A percentile compares a stretch with the other conserved stretches of the same genome.
These are phyloP conservation scores for Plemyria rubiginata DNA, from an alignment of 2,888 invertebrate species.

Conservation along the genomic window DNA sequence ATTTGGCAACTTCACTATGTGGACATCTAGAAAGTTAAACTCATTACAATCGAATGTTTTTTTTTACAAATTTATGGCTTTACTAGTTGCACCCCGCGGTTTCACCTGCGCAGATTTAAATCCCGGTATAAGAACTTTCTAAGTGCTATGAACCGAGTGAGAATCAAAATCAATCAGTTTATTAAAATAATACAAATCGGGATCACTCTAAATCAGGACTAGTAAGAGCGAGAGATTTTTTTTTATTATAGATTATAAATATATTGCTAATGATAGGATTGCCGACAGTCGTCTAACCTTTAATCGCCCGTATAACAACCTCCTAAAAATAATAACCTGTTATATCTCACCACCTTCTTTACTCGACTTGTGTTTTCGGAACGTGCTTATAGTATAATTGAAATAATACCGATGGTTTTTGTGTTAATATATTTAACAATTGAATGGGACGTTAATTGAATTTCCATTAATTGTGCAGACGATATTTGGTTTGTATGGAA, in stretches of 20 bases:
- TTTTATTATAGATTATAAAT: too few relatives aligned
- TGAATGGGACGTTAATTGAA: constrained; percentile 20
- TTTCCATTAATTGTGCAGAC: constrained; percentile 14
- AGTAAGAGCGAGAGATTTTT: too few relatives aligned
- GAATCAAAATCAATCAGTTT: too few relatives aligned
- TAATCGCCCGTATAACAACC: constrained; percentile 10
- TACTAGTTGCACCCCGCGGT: too few relatives aligned
- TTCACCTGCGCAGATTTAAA: too few relatives aligned
- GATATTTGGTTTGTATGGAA: constrained; percentile 8
- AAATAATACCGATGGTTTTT: constrained; percentile 24
- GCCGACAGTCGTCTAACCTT: background rate
- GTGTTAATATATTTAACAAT: constrained; percentile 21
- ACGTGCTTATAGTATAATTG: constrained; percentile 34
- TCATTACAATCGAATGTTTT: too few relatives aligned
- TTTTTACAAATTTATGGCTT: too few relatives aligned
- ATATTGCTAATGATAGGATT: background rate
- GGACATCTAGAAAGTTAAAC: too few relatives aligned
- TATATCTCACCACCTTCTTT: constrained; percentile 20
- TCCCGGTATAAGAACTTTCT: too few relatives aligned
- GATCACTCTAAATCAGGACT: too few relatives aligned
- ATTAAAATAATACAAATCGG: too few relatives aligned
- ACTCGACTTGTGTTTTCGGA: constrained; percentile 34
- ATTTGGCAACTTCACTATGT: constrained; percentile 8
- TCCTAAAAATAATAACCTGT: constrained; percentile 15
- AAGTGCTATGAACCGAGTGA: too few relatives aligned